Base-by-base conservation (phyloP, 2,797 vertebrate species). In the Galagoides demidoff region DNA sequence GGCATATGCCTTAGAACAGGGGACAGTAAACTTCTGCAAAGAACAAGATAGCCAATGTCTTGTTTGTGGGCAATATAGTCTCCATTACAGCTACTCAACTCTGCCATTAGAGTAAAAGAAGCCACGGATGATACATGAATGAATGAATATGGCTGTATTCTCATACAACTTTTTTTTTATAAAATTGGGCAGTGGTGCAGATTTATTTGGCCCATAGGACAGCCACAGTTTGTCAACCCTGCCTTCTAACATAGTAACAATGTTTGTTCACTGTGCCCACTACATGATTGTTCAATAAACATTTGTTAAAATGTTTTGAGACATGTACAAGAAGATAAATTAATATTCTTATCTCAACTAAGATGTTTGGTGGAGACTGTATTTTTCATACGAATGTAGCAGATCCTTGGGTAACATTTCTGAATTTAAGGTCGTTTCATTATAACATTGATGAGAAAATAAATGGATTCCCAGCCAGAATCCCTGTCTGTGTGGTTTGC, bases 301-400 rank as follows among this genome's bases (percentile, higher is more conserved):
- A n/a, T 95, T 82, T 89, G 68, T 87, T 92, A 45, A 87, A 84
- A 85, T 43, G 25, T 61, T 89, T 74, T 77, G 39, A 79, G n/a
- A 59, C 43, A 59, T 31, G 23, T 64, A 55, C 7, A 37, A 34
- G 19, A 68, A 94, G 85, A 77, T 49, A 74, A 57, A 81, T 61
- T 70, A 49, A 13, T 57, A 71, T 19, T 64, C 7, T 85, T 71
- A 22, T 77, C 27, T 94, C 10, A 90, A 57, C 27, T 74, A 84
- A 81, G 55, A 49, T 81, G 49, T 70, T 94, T 89, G n/a, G 8
- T 68, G 9, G 70, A 39, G 79, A 61, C 31, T 52, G 73, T 5
- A 71, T 37, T 83, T 83, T 94, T 83, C 25, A n/a, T 87, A 84
- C 6, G 16, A 55, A 22, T 37, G 66, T 7, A 25, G 34, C 34